A percentile compares a stretch with the other conserved stretches of the same genome.
These are phyloP conservation scores for Anabas testudineus DNA, from an alignment of 2,797 vertebrate genomes.

Conservation along the genomic window DNA sequence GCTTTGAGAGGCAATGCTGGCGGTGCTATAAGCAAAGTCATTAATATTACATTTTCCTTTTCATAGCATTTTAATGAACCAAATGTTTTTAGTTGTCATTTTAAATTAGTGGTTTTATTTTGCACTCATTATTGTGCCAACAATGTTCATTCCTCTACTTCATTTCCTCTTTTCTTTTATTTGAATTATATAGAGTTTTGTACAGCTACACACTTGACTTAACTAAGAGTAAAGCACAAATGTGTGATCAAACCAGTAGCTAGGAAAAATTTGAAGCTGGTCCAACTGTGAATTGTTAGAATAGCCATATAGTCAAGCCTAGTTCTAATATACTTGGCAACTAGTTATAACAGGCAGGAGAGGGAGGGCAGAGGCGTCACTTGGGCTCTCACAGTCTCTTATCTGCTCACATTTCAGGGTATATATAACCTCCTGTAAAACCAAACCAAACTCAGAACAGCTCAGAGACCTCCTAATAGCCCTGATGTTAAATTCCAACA, in stretches of 20 bases:
- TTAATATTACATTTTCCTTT: conserved; percentile 10
- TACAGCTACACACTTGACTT: not conserved
- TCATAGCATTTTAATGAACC: conserved; percentile 12
- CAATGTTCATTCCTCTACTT: conserved; percentile 1
- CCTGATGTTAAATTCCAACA: conserved; percentile 35
- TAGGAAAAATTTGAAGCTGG: not conserved
- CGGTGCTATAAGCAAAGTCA: conserved; percentile 6
- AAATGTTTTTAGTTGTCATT: conserved; percentile 23
- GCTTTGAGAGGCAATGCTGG: not conserved
- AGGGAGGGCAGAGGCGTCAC: conserved; percentile 61
- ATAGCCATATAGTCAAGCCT: conserved; percentile 17
- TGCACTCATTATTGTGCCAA: not conserved
- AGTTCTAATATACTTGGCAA: conserved; percentile 44
- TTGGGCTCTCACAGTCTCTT: conserved; percentile 70
- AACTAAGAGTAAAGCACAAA: not conserved
- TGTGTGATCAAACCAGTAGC: conserved; percentile 10
- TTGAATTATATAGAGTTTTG: not conserved
- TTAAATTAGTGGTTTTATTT: conserved; percentile 14
- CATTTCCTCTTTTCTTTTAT: not conserved
- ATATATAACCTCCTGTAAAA: conserved; percentile 79
- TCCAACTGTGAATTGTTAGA: conserved; percentile 27
- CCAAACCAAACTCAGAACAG: conserved; percentile 42
- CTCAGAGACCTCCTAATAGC: conserved; percentile 32
- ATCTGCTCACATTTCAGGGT: conserved; percentile 84
- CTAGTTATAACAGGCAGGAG: conserved; percentile 25